Conservation (phyloP, 2,888 invertebrate species). For the Rotaria macrura region DNA sequence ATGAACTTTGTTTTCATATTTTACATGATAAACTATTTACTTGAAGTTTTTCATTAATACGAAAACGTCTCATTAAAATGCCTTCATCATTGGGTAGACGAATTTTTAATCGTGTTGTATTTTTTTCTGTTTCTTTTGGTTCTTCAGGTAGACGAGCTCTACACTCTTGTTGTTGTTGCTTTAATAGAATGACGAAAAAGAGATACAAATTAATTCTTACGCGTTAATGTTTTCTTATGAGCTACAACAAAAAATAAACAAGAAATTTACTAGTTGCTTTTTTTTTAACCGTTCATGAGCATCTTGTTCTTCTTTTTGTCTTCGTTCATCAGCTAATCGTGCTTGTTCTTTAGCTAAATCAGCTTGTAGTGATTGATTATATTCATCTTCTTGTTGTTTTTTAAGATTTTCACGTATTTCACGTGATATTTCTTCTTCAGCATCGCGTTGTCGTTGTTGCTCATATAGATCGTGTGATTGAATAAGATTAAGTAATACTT, state of each 20-base stretch:
- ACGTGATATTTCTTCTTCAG: conserved; percentile 61
- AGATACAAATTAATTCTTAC: background rate
- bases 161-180: conserved; percentile 49
- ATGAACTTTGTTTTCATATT: too few species aligned
- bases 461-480: conserved; percentile 73
- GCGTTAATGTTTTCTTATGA: too few species aligned
- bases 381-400: conserved; percentile 83
- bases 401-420: conserved; percentile 67
- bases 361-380: conserved; percentile 72
- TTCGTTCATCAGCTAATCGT: conserved; percentile 56
- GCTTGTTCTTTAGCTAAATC: conserved; percentile 54
- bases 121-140: conserved; percentile 41
- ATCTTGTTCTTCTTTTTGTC: conserved; percentile 60
- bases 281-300: conserved; percentile 61
- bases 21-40: too few species aligned
- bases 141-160: conserved; percentile 49
- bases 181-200: background rate
- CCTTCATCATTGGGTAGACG: conserved; percentile 65
- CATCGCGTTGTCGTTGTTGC: conserved; percentile 62
- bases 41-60: conserved; percentile 50
- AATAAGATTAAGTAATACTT: conserved; percentile 74
- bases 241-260: too few species aligned
- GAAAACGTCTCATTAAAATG: conserved; percentile 68
- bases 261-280: conserved; percentile 42
- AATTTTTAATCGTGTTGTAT: conserved; percentile 57